phyloP scores from a whole-genome alignment of 2,888 invertebrate species.

The Yponomeuta plumbellus region DNA sequence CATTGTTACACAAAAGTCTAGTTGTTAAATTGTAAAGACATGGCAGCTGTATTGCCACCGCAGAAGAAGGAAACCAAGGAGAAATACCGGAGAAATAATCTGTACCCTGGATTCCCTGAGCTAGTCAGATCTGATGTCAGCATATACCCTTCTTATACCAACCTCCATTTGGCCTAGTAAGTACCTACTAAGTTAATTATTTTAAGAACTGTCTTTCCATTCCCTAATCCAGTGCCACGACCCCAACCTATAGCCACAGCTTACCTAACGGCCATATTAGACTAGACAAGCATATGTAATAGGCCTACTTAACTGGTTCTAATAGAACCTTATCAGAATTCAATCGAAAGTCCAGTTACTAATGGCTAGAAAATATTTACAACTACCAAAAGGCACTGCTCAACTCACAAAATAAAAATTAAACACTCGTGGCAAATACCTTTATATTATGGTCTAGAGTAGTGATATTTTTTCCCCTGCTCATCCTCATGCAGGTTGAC shows the following conservation, averaged over 20 bases:
- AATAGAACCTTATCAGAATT: too few species aligned
- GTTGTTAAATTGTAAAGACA: neutral
- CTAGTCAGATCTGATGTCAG: conserved; percentile 77
- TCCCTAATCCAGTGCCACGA: neutral
- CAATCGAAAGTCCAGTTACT: too few species aligned
- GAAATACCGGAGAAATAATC: conserved; percentile 44
- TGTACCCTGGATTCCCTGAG: conserved; percentile 71
- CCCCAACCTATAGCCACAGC: neutral
- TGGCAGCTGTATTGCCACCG: conserved; percentile 5
- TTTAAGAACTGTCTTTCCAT: neutral
- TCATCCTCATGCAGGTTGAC: too few species aligned
- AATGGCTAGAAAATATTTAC: too few species aligned
- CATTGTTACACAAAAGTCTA: too few species aligned
- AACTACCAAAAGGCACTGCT: too few species aligned
- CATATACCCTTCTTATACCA: conserved; percentile 78
- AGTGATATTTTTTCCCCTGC: too few species aligned
- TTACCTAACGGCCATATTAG: neutral
- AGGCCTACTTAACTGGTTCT: too few species aligned
- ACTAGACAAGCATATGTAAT: too few species aligned
- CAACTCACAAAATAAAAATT: too few species aligned
- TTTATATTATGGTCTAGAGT: too few species aligned
- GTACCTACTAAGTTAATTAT: conserved; percentile 36
- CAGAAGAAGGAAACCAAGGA: conserved; percentile 16
- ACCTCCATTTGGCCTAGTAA: conserved; percentile 78
- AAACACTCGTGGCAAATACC: too few species aligned